Evolutionary conservation across 1,140 invertebrate genomes (phyloP), one percentile per base, ranked within the genome.

Genomic region (Matsumurasca onukii): DNA sequence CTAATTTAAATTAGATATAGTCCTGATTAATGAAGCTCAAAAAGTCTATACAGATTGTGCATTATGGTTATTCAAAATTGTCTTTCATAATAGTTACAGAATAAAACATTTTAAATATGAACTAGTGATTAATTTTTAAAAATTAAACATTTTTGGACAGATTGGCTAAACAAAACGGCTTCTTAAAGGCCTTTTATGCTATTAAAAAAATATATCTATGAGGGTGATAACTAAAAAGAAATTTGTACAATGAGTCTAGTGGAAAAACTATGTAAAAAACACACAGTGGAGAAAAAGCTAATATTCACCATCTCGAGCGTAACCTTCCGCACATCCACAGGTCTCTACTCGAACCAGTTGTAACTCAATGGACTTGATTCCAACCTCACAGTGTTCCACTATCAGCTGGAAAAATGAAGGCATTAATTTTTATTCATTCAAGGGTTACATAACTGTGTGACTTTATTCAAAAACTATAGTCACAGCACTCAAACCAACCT

Each of bases 301-400:
- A n/a, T n/a, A n/a, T n/a, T n/a, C 82, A 95, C 93, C 91, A 84
- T 98, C 95, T 83, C 89, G 89, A 2, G 95, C 91, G 82, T 92
- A 97, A 51, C 95, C 96, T 80, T 98, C 96, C 0, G 92, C 90
- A 82, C 93, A 96, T 45, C 95, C 96, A 80, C 95, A 98, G 0
- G 95, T 98, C 80, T 98, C 97, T 1, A 98, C 93, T 57, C 97
- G 83, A 0, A 98, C 92, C 52, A 99, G 82, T 78, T 99, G 97
- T 67, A 99, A 78, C 80, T 99, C 97, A 68, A 99, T 91, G 0
- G 94, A 97, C 77, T 95, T 95, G 61, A 98, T 93, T 1, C 88
- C 84, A 31, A 89, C 83, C 72, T 90, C 89, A 76, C 90, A 92
- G 65, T 86, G 80, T 77, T 95, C 89, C 20, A 94, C 85, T 30